Base-by-base conservation (phyloP, 2,797 vertebrate genomes). In the Antennarius maculatus region DNA sequence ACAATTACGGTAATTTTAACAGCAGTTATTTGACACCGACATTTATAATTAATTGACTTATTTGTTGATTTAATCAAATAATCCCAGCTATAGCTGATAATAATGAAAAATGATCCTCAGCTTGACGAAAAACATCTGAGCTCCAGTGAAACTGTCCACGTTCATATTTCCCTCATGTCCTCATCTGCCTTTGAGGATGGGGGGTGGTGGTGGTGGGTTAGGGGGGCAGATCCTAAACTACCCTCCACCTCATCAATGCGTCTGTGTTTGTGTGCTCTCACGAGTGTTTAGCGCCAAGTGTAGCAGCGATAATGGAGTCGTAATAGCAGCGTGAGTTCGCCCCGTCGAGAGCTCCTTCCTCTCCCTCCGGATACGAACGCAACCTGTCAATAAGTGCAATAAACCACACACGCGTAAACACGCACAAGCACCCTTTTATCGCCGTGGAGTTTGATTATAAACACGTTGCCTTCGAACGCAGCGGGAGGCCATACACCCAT, bases 361-460 rank as follows among this genome's bases (percentile, higher is more conserved):
- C 52, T 52, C 61, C 71, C 63, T 54, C 47, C 53, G 70, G 62
- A 70, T 58, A 52, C 53, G 48, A 59, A 46, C 29, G 42, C 54
- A 67, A 74, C 39, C 66, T 75, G 76, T 58, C 81, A 84, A 70
- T 80, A 85, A 86, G 74, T 77, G 65, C 57, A 65, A 76, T 80
- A 82, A 85, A 83, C 69, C 54, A 78, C 69, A 63, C 18, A 3
- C 65, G 84, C 79, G 78, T 79, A 83, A 69, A 85, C 76, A 83
- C 66, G 75, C 82, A 76, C 66, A 46, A 74, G 64, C 73, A 84
- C 42, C 72, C 56, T 80, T 89, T 90, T 85, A 88, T 80, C 83
- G 76, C 82, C 6, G 27, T 69, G 49, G 64, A 69, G 84, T 81
- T 86, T 81, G 83, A 87, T 85, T 87, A 85, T 87, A 84, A 90